phyloP scores from a whole-genome alignment of 2,113 vertebrate species.

The Cheirogaleus medius region DNA sequence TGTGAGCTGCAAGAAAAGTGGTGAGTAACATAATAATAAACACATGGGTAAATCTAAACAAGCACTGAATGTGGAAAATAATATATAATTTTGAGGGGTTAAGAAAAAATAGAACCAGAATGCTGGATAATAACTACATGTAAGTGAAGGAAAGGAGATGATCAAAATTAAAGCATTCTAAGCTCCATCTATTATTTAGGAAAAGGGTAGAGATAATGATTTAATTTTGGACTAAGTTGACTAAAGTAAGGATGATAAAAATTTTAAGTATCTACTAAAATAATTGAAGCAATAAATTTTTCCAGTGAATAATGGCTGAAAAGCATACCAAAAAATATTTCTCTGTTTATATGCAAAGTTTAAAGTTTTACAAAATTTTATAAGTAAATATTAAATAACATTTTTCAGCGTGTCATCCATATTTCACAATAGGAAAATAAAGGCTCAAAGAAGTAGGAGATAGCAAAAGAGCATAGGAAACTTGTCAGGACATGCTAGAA shows the following conservation, averaged over 20 bases:
- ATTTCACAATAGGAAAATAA: constrained; percentile 32
- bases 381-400: constrained; percentile 31
- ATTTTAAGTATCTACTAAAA: not conserved
- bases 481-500: not conserved
- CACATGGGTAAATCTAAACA: not conserved
- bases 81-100: not conserved
- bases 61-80: not conserved
- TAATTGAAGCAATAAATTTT: not conserved
- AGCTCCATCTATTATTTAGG: not conserved
- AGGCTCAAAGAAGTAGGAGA: not conserved
- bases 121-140: not conserved
- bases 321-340: constrained; percentile 21
- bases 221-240: not conserved
- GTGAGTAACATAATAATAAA: not conserved
- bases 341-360: not conserved
- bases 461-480: not conserved
- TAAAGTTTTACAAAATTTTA: not conserved
- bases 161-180: constrained; percentile 2
- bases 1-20: not conserved
- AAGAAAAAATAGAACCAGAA: not conserved
- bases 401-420: not conserved
- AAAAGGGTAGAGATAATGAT: not conserved
- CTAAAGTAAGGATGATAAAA: not conserved
- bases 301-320: not conserved
- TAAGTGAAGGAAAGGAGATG: not conserved